These are phyloP conservation scores for Morus bassanus DNA, from an alignment of 2,797 vertebrate species.

Conservation along the genomic window DNA sequence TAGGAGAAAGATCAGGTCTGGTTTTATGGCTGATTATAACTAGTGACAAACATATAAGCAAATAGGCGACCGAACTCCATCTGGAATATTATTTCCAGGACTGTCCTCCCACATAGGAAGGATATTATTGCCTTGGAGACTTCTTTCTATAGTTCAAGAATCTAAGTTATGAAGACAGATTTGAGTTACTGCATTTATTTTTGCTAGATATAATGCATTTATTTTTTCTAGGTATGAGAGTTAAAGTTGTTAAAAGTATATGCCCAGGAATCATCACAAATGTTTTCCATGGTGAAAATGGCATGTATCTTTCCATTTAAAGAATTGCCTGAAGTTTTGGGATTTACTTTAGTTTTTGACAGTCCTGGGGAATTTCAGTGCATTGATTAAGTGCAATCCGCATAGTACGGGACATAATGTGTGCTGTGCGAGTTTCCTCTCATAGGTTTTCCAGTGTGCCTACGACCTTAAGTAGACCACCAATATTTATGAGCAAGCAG, in stretches of 20 bases:
- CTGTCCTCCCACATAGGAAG: background rate
- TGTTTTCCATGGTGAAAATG: background rate
- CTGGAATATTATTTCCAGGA: slow-evolving; percentile 47
- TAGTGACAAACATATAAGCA: slow-evolving; percentile 26
- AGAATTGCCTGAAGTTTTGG: background rate
- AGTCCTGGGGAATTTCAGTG: background rate
- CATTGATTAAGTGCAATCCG: too few species aligned
- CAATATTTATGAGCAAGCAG: background rate
- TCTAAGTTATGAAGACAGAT: background rate
- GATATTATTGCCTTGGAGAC: slow-evolving; percentile 31
- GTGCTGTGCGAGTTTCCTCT: background rate
- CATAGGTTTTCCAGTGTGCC: background rate
- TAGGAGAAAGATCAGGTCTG: slow-evolving; percentile 7
- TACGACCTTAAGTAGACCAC: background rate
- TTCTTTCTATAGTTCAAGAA: slow-evolving; percentile 2
- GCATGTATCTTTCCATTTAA: background rate
- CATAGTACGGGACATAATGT: accelerated
- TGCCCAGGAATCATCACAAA: background rate
- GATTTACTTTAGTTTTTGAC: background rate
- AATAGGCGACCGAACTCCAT: slow-evolving; percentile 5
- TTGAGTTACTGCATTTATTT: background rate
- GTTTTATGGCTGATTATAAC: slow-evolving; percentile 1
- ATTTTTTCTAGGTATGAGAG: background rate
- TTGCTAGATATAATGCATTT: background rate
- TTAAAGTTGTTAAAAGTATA: background rate